Conservation (phyloP, 2,888 invertebrate species). For the Bursaphelenchus okinawaensis region DNA sequence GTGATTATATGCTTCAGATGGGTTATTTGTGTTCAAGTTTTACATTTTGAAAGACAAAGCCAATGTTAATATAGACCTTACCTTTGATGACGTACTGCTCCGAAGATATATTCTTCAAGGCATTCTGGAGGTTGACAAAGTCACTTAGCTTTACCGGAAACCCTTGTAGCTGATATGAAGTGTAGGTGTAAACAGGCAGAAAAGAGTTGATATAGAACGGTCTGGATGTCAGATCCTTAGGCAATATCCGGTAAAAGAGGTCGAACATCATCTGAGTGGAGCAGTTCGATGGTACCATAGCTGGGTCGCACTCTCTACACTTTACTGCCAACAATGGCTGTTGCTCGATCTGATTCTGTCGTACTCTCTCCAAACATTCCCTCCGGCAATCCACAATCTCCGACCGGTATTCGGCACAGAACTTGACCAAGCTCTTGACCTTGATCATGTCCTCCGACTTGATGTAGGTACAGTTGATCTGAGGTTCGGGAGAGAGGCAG, state of each 20-base stretch:
- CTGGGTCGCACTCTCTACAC: constrained; percentile 18
- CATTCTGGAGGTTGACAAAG: constrained; percentile 12
- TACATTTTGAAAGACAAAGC: background rate
- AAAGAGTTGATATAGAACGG: constrained; percentile 49
- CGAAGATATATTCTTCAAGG: background rate
- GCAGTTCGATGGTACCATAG: constrained; percentile 36
- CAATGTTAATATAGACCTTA: background rate
- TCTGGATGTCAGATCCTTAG: constrained; percentile 28
- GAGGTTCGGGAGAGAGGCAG: constrained; percentile 44
- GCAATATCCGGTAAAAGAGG: constrained; percentile 55
- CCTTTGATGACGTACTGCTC: constrained; percentile 10
- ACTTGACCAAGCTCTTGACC: constrained; percentile 32
- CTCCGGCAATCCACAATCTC: constrained; percentile 38
- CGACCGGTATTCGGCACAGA: constrained; percentile 34
- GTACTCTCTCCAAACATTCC: constrained; percentile 18
- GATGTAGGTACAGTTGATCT: constrained; percentile 46
- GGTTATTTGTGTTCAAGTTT: no score
- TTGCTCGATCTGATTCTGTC: constrained; percentile 11
- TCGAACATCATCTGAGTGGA: constrained; percentile 50
- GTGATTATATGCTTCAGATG: constrained; percentile 5
- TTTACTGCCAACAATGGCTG: constrained; percentile 11
- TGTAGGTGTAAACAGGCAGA: constrained; percentile 48
- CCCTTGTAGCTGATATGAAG: constrained; percentile 37
- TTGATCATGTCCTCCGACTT: constrained; percentile 31
- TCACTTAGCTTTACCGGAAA: constrained; percentile 6